Base-by-base conservation (phyloP, 2,888 invertebrate genomes). In the Spodoptera littoralis region DNA sequence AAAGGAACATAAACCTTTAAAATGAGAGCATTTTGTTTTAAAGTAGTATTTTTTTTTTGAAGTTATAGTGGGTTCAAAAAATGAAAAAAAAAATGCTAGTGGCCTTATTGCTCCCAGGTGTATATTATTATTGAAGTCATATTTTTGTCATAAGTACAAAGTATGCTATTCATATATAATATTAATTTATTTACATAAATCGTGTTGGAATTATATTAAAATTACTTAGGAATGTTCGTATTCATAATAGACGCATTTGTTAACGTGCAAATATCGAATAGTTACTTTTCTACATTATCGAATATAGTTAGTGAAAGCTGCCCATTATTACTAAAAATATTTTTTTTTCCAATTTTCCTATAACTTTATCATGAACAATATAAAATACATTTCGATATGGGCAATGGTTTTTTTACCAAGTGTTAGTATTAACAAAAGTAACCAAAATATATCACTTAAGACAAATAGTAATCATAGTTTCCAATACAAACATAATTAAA, bases 141-240 rank as follows among this genome's bases (percentile, higher is more conserved):
- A 73, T 65, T 65, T 70, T 62, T 74, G 71, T 73, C 71, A 73
- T 82, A 84, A 79, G 82, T 84, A 80, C 75, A 76, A 76, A 60
- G 71, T 69, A 76, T 70, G 56, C n/a, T 64, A 50, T 70, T 65
- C 65, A 36, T 36, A 36, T 36, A 36, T 36, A 65, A 61, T 70
- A 81, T 65, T 71, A 67, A 69, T 48, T 67, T 81, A 76, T 80
- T 61, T 83, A 81, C 71, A 78, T 67, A 66, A 59, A 62, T 61
- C 30, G 55, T 58, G 49, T 68, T 69, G 65, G 51, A 65, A 80
- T 61, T 69, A 65, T 62, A 11, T 62, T 57, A 77, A 48, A 66
- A 53, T 58, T 65, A 61, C n/a, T 43, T 62, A 52, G 79, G 76
- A 78, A 80, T 79, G 70, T 72, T 73, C 41, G n/a, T 61, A 65